phyloP scores from a whole-genome alignment of 2,888 invertebrate genomes.

The Drosophila robusta region DNA sequence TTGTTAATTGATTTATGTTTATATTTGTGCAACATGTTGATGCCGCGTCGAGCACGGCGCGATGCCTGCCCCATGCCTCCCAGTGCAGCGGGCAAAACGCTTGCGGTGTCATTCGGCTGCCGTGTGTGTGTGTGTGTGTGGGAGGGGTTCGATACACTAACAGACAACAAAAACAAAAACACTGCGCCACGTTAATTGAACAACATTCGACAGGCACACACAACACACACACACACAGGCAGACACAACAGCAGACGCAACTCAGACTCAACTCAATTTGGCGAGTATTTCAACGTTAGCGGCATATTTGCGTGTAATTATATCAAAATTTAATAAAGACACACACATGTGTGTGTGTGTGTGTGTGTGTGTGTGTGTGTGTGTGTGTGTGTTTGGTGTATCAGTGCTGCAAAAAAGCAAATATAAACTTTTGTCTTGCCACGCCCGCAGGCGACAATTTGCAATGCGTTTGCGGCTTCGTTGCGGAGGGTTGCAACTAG shows the following conservation, averaged over 20 bases:
- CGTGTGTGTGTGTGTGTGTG: slow-evolving; percentile 6
- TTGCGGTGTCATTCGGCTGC: slow-evolving; percentile 60
- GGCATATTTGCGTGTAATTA: slow-evolving; percentile 79
- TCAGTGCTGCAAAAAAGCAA: slow-evolving; percentile 42
- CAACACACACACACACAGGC: slow-evolving; percentile 10
- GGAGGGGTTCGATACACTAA: slow-evolving; percentile 31
- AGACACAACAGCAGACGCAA: slow-evolving; percentile 10
- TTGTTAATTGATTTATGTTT: slow-evolving; percentile 81
- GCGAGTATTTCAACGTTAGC: slow-evolving; percentile 63
- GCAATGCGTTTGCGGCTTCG: slow-evolving; percentile 49
- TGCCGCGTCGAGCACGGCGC: slow-evolving; percentile 33
- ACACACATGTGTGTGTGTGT: background rate
- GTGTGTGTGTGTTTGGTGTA: slow-evolving; percentile 35
- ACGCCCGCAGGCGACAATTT: slow-evolving; percentile 57
- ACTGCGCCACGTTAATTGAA: slow-evolving; percentile 73
- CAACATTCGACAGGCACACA: slow-evolving; percentile 68
- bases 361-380: slow-evolving; percentile 9
- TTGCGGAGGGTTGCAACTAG: slow-evolving; percentile 42
- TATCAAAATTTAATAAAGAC: slow-evolving; percentile 62
- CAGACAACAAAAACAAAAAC: slow-evolving; percentile 72
- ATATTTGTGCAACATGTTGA: slow-evolving; percentile 80
- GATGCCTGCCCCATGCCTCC: background rate
- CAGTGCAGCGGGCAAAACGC: slow-evolving; percentile 57
- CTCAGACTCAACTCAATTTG: slow-evolving; percentile 62
- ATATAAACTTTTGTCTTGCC: slow-evolving; percentile 67